Evolutionary conservation across 2,888 invertebrate species (phyloP).

Genomic region (Abrostola tripartita): DNA sequence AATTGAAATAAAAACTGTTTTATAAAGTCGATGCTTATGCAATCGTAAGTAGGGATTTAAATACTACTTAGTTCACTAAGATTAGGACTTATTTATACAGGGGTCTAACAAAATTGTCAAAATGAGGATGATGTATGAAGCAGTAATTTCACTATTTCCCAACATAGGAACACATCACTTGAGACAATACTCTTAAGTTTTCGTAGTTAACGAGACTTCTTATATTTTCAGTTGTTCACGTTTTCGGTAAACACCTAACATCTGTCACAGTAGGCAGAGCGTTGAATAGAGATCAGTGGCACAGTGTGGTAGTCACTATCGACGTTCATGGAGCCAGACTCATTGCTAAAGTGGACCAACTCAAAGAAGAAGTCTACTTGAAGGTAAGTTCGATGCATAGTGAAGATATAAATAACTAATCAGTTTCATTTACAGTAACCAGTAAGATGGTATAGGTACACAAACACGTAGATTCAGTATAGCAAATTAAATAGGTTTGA

Average conservation of each 20-base stretch:
- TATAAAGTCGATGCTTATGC: too few relatives aligned
- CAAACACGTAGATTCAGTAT: too few relatives aligned
- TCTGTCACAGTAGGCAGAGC: conserved; percentile 95
- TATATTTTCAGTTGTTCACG: conserved; percentile 92
- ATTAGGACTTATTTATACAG: neutral
- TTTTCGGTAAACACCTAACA: conserved; percentile 95
- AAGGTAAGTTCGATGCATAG: conserved; percentile 75
- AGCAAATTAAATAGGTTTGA: too few relatives aligned
- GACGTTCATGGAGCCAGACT: conserved; percentile 95
- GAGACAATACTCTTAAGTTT: neutral
- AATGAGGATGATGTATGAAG: neutral
- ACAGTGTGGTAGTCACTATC: conserved; percentile 95
- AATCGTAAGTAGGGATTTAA: too few relatives aligned
- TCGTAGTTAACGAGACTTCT: neutral
- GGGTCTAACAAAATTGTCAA: neutral
- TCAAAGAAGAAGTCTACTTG: conserved; percentile 93
- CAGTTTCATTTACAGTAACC: too few relatives aligned
- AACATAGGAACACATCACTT: too few relatives aligned
- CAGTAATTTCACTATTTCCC: too few relatives aligned
- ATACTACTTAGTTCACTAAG: too few relatives aligned
- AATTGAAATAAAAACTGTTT: too few relatives aligned
- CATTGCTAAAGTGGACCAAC: conserved; percentile 95
- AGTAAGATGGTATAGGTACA: too few relatives aligned
- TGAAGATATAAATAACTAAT: too few relatives aligned
- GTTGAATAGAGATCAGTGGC: conserved; percentile 96